Evolutionary conservation across 1,140 invertebrate species (phyloP).

Genomic region (Notospermus geniculatus): DNA sequence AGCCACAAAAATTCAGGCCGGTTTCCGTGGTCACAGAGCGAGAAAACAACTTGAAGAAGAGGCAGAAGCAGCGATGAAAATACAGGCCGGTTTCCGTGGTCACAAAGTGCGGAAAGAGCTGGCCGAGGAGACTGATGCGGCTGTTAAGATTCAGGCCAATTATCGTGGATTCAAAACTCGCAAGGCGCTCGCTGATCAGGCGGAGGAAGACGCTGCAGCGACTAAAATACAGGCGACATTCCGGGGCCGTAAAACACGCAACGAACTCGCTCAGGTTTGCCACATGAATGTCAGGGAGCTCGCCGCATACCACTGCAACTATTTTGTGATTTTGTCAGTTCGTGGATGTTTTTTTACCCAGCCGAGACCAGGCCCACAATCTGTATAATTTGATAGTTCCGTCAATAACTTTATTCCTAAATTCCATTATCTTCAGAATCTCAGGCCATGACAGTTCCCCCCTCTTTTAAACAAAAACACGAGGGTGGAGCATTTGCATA

Average conservation of each 20-base stretch:
- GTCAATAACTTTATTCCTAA: too few species aligned
- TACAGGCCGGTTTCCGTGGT: conserved; percentile 69
- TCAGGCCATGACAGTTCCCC: too few species aligned
- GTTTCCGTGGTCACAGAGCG: conserved; percentile 69
- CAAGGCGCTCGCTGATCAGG: conserved; percentile 13
- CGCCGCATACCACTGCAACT: conserved; percentile 15
- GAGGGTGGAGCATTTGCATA: too few species aligned
- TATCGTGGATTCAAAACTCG: conserved; percentile 34
- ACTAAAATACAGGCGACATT: conserved; percentile 63
- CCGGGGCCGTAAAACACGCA: conserved; percentile 68
- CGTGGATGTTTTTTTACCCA: too few species aligned
- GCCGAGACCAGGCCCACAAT: too few species aligned
- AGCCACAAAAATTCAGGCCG: conserved; percentile 73
- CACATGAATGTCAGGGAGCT: conserved; percentile 17
- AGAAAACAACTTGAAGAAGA: conserved; percentile 60
- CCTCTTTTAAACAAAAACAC: too few species aligned
- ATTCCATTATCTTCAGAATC: too few species aligned
- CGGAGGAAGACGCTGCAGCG: conserved; percentile 43
- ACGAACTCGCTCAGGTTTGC: conserved; percentile 59
- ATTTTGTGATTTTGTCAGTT: too few species aligned
- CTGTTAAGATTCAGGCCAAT: conserved; percentile 68
- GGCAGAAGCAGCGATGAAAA: conserved; percentile 60
- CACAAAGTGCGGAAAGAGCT: conserved; percentile 67
- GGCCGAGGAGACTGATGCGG: conserved; percentile 49
- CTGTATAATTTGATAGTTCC: too few species aligned